phyloP scores from a whole-genome alignment of 2,797 vertebrate species.

The Scarus forsteni region DNA sequence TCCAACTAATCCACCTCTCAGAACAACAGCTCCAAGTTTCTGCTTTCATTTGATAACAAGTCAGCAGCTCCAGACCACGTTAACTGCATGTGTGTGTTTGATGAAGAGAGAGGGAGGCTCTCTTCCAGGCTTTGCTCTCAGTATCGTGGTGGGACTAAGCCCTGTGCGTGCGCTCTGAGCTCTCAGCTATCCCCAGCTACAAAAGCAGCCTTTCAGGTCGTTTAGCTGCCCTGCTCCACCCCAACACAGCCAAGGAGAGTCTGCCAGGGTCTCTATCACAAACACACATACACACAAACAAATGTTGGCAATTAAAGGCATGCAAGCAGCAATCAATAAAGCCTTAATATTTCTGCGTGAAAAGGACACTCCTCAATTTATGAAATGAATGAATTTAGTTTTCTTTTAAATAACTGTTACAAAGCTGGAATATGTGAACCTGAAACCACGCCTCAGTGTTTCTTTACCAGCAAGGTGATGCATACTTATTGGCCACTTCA shows the following conservation, averaged over 20 bases:
- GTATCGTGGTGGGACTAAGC: constrained; percentile 75
- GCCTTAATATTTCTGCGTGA: neutral
- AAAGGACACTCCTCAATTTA: neutral
- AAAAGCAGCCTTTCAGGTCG: constrained; percentile 78
- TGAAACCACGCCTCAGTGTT: too few species aligned
- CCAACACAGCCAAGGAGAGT: constrained; percentile 56
- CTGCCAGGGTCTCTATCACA: constrained; percentile 49
- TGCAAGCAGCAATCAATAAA: constrained; percentile 20
- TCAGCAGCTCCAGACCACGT: constrained; percentile 40
- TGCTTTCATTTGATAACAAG: constrained; percentile 55
- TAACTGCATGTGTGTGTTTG: constrained; percentile 51
- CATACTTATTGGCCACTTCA: too few species aligned
- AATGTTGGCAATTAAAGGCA: constrained; percentile 32
- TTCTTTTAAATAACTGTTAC: too few species aligned
- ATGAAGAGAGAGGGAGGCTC: constrained; percentile 44
- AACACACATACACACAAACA: constrained; percentile 35
- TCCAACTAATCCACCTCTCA: constrained; percentile 52
- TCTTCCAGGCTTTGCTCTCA: constrained; percentile 62
- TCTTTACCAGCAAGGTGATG: too few species aligned
- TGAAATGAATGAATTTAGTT: too few species aligned
- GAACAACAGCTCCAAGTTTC: constrained; percentile 46
- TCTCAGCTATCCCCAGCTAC: constrained; percentile 63
- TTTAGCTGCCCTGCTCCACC: constrained; percentile 70
- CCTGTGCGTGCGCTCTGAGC: constrained; percentile 72
- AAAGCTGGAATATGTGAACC: too few species aligned